These are phyloP conservation scores for Mormyrus proboscirostris DNA, from an alignment of 2,797 vertebrate species.

Conservation along the genomic window DNA sequence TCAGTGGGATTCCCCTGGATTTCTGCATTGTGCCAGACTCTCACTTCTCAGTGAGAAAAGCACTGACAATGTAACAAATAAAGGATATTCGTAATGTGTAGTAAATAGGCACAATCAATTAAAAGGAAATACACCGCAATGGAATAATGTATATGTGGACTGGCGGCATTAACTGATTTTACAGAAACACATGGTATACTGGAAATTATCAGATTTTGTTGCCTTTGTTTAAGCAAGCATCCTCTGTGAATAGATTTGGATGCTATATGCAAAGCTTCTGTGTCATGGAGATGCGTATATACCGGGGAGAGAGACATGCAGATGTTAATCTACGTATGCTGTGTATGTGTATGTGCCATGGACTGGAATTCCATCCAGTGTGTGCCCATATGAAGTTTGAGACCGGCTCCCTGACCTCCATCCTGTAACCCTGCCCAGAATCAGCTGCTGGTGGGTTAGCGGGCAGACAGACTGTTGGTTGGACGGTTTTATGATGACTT, in stretches of 20 bases:
- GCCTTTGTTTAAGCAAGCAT: not conserved
- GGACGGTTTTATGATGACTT: not conserved
- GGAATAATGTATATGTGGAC: not conserved
- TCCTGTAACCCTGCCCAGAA: not conserved
- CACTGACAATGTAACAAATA: not conserved
- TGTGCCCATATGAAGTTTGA: not conserved
- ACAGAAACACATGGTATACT: not conserved
- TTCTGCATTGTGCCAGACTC: constrained; percentile 29
- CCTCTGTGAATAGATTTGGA: not conserved
- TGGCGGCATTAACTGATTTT: not conserved
- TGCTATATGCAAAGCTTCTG: not conserved
- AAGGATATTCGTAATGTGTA: not conserved
- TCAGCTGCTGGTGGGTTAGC: not conserved
- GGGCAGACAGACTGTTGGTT: not conserved
- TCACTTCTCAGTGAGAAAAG: constrained; percentile 41
- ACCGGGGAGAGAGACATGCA: not conserved
- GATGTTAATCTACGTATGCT: not conserved
- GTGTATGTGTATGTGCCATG: not conserved
- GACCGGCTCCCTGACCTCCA: not conserved
- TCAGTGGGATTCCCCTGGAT: constrained; percentile 52
- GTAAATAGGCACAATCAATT: not conserved
- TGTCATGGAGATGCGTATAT: not conserved
- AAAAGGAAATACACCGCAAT: not conserved
- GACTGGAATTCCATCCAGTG: not conserved
- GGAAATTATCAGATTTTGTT: not conserved